Evolutionary conservation across 2,113 vertebrate species (phyloP).

Genomic region (Sula dactylatra): DNA sequence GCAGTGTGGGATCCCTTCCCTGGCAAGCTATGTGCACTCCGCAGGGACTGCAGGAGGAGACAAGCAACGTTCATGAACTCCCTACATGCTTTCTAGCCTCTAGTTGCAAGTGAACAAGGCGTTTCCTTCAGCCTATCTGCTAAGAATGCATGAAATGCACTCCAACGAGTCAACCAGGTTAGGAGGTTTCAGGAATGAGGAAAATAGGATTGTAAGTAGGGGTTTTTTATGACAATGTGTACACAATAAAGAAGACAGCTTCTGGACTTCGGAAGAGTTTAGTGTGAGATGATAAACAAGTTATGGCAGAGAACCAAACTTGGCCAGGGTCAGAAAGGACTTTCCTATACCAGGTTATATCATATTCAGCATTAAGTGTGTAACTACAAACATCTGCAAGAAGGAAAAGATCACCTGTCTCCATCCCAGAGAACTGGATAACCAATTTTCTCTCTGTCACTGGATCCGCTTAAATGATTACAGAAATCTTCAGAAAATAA

Average conservation of each 20-base stretch:
- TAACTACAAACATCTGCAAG: neutral
- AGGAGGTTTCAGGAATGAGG: constrained; percentile 79
- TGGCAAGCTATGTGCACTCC: neutral
- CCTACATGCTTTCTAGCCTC: constrained; percentile 63
- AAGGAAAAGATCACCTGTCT: neutral
- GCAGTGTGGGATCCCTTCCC: neutral
- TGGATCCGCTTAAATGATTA: neutral
- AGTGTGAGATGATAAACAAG: neutral
- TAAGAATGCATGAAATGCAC: constrained; percentile 83
- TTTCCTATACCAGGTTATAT: neutral
- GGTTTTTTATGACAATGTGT: neutral
- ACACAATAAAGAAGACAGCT: constrained; percentile 6
- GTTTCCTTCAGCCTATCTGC: constrained; percentile 76
- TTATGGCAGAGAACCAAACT: neutral
- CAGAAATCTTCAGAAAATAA: neutral
- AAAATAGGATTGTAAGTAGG: constrained; percentile 57
- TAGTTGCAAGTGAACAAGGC: constrained; percentile 61
- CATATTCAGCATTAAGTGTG: neutral
- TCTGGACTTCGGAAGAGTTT: constrained; percentile 2
- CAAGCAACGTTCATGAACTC: constrained; percentile 29
- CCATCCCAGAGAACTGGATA: neutral
- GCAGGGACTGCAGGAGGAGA: neutral
- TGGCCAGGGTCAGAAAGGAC: neutral
- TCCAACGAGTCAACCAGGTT: constrained; percentile 79
- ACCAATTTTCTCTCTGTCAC: neutral